These are phyloP conservation scores for Rhabdornis inornatus DNA, from an alignment of 2,113 vertebrate genomes.

Conservation along the genomic window DNA sequence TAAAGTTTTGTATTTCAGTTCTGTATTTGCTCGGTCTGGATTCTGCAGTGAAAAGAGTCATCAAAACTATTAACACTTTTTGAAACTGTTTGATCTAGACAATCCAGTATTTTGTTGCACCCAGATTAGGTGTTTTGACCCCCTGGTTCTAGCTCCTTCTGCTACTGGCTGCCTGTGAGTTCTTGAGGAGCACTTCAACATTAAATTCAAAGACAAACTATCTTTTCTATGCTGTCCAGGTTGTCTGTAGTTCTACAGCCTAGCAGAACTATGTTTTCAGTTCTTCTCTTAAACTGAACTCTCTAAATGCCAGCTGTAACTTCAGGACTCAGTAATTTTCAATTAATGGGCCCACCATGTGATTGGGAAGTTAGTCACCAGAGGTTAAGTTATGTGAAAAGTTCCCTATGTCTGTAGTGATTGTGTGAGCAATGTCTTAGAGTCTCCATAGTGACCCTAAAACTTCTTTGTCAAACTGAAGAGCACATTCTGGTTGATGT, in stretches of 20 bases:
- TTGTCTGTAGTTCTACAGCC: neutral
- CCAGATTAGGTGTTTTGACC: neutral
- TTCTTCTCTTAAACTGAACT: neutral
- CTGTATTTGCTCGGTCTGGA: neutral
- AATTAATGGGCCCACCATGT: neutral
- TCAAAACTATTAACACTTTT: neutral
- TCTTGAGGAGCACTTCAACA: neutral
- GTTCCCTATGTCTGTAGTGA: neutral
- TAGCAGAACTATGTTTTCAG: neutral
- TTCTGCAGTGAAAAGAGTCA: neutral
- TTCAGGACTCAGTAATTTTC: neutral
- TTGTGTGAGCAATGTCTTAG: neutral
- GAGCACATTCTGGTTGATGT: neutral
- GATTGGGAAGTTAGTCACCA: neutral
- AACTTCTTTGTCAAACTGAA: neutral
- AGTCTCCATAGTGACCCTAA: neutral
- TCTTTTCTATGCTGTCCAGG: neutral
- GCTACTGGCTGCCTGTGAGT: neutral
- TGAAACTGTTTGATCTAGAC: neutral
- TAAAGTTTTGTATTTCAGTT: neutral
- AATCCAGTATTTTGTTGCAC: neutral
- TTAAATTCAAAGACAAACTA: neutral
- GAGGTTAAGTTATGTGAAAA: neutral
- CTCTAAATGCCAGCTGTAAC: neutral
- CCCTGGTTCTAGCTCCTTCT: neutral